Base-by-base conservation (phyloP, 2,888 invertebrate species). In the Drosophila macrospina region DNA sequence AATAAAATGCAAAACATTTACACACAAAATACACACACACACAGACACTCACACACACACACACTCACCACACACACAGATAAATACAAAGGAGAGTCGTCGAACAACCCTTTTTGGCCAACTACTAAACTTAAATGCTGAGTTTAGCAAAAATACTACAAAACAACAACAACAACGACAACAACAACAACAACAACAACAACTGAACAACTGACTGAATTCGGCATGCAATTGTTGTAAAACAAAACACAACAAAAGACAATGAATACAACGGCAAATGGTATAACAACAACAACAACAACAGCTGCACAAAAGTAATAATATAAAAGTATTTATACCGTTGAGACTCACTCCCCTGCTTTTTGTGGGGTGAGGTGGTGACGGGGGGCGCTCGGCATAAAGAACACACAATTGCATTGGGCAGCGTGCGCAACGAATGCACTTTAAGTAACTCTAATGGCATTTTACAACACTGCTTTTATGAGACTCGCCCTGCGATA, bases 1-100 rank as follows among this genome's bases (percentile, higher is more conserved):
- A 84, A 83, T 82, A 80, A 85, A 85, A 86, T 84, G 83, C 83
- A 84, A 86, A 86, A 63, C 87, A 78, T 75, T 86, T 80, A 71
- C 72, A 67, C 52, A 61, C 50, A 64, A 72, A 59, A 30, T 50
- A 28, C 20, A 20, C 47, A 39, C 39, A 32, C 8, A 24, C 10
- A 42, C 5, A 36, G 11, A 39, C 10, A 32, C 10, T 6, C 26
- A 26, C 26, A 26, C 26, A 26, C 26, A 26, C 26, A n/a, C n/a
- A n/a, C n/a, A n/a, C n/a, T n/a, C n/a, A n/a, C n/a, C n/a, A n/a
- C 5, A 39, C 10, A 13, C 6, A 11, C 5, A 26, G 7, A 15
- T 16, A 45, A 15, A 24, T 45, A 16, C 24, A 54, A 55, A 44
- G 37, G 50, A 74, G 60, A 42, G 52, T 69, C n/a, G 74, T 42